phyloP scores from a whole-genome alignment of 2,113 vertebrate species.

The Periophthalmodon schlosseri region DNA sequence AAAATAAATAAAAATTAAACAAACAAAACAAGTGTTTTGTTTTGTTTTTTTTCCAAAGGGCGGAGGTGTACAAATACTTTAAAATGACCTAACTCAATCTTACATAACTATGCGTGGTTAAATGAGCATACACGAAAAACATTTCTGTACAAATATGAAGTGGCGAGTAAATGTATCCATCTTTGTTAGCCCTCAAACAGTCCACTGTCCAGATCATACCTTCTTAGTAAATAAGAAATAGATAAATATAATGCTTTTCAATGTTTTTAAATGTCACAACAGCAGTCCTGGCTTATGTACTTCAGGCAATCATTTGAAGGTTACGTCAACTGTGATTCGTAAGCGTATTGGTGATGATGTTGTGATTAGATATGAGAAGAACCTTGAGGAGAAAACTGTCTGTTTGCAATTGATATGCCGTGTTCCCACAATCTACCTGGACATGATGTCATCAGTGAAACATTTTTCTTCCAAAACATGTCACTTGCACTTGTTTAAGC shows the following conservation, averaged over 20 bases:
- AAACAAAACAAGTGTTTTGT: background rate
- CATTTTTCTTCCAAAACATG: slow-evolving; percentile 55
- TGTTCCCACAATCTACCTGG: slow-evolving; percentile 54
- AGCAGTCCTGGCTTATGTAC: background rate
- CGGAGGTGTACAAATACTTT: background rate
- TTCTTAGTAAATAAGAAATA: background rate
- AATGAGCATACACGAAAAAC: background rate
- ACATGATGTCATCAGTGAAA: slow-evolving; percentile 56
- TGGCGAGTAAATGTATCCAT: background rate
- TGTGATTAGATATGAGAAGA: slow-evolving; percentile 48
- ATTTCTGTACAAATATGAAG: background rate
- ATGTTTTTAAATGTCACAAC: background rate
- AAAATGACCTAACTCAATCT: background rate
- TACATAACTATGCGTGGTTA: background rate
- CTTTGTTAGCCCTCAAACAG: background rate
- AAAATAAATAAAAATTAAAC: too few species aligned
- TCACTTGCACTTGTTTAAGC: slow-evolving; percentile 58
- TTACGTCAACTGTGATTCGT: background rate
- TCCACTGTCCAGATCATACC: background rate
- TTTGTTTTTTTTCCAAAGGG: background rate
- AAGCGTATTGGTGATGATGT: slow-evolving; percentile 21
- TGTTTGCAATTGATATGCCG: slow-evolving; percentile 5
- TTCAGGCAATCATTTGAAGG: background rate
- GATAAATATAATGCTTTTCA: background rate
- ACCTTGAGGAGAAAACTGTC: slow-evolving; percentile 25